Conservation (phyloP, 2,888 invertebrate species). For the Neoitamus cyanurus region DNA sequence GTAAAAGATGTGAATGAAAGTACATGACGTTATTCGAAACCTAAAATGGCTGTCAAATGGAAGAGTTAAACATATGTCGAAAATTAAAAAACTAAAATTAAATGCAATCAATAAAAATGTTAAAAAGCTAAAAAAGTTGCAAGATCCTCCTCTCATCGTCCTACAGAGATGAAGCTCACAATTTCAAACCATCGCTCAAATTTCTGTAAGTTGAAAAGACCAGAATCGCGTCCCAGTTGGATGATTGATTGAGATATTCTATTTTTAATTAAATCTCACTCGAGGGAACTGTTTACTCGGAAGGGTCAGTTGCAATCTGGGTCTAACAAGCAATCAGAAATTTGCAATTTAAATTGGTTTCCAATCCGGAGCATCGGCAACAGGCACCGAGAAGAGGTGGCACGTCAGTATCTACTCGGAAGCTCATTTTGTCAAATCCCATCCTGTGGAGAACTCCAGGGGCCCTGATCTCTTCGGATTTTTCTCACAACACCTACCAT, state of each 20-base stretch:
- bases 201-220: background rate
- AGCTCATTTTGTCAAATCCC: background rate
- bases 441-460: background rate
- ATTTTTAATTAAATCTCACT: background rate
- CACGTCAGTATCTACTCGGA: background rate
- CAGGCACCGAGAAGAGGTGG: background rate
- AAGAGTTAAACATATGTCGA: too few relatives aligned
- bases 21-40: too few relatives aligned
- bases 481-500: background rate
- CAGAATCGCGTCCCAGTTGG: too few relatives aligned
- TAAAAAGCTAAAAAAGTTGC: too few relatives aligned
- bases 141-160: too few relatives aligned
- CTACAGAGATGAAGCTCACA: too few relatives aligned
- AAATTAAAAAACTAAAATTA: too few relatives aligned
- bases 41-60: too few relatives aligned
- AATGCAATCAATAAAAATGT: too few relatives aligned
- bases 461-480: background rate
- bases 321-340: background rate
- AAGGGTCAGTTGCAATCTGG: background rate
- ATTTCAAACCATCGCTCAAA: too few relatives aligned
- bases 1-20: too few relatives aligned
- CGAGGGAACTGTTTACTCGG: background rate
- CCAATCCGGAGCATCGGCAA: background rate
- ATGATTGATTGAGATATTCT: background rate
- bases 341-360: background rate